Evolutionary conservation across 1,140 invertebrate genomes (phyloP), one percentile per base, ranked within the genome.

Genomic region (Anoplolepis gracilipes): DNA sequence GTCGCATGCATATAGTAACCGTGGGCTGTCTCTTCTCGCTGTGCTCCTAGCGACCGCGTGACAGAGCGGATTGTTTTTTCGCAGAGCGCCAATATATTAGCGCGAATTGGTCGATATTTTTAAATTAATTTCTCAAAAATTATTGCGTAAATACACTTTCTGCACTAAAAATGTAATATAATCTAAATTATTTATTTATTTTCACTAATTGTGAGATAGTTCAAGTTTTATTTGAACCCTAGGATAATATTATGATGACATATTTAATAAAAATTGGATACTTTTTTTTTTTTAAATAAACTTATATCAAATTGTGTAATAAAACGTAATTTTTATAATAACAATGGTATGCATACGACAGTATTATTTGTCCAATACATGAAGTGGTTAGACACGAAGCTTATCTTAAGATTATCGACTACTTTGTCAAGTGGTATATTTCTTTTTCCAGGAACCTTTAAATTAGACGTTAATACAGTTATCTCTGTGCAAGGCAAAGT

Each of bases 381-480:
- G 7, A 73, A 28, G 39, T 22, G 30, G 36, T 5, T 73, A 57
- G 13, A 1, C 2, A 1, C 1, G 6, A 62, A 42, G 1, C 16
- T 76, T 76, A 62, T 62, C 73, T 76, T 62, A 30, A 76, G 10
- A n/a, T 61, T 61, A 75, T 73, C 42, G 13, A 75, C 33, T 62
- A 77, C 22, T 77, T 30, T 5, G 8, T 16, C 19, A 7, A 6
- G 42, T 28, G 10, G 5, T 3, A 22, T 13, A 2, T 8, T 6
- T 62, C 16, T 10, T 19, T 28, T 67, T 16, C 10, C 11, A 69
- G n/a, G 36, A 55, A 72, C n/a, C 11, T 3, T 73, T 25, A 53
- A 69, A 61, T 11, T 39, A 28, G 2, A 6, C 13, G 11, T 19
- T 33, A 77, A 77, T 22, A 49, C 49, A 65, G 53, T 25, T 49